Evolutionary conservation across 2,113 vertebrate genomes (phyloP).

Genomic region (Syrmaticus mikado): DNA sequence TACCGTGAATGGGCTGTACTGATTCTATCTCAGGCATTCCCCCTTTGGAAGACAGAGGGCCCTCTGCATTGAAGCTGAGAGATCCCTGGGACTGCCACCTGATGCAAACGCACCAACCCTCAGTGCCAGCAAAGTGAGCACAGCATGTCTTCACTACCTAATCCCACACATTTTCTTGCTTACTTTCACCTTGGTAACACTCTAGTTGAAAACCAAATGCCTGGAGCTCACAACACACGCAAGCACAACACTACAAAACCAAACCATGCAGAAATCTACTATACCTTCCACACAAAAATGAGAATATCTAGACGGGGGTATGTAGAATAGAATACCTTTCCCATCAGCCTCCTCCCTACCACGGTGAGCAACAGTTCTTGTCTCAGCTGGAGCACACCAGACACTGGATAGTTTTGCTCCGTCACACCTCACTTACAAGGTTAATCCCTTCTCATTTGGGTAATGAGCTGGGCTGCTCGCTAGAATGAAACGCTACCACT

Average conservation of each 20-base stretch:
- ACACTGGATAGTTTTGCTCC: neutral
- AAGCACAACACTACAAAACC: slow-evolving; percentile 19
- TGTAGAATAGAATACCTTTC: neutral
- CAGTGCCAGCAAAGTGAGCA: neutral
- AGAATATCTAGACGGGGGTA: neutral
- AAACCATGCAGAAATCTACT: slow-evolving; percentile 15
- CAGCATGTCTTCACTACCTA: neutral
- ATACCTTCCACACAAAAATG: neutral
- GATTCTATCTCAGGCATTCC: neutral
- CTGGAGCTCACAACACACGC: neutral
- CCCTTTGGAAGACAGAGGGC: neutral
- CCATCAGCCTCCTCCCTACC: neutral
- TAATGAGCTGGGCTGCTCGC: neutral
- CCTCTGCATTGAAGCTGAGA: neutral
- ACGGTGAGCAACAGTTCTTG: neutral
- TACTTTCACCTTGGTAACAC: neutral
- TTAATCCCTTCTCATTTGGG: neutral
- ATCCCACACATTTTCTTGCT: neutral
- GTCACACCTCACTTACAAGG: neutral
- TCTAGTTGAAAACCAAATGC: neutral
- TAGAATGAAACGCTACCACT: neutral
- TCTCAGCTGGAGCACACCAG: neutral
- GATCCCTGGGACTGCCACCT: neutral
- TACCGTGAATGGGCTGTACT: neutral
- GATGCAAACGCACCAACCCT: neutral